These are phyloP conservation scores for Forbesichthys papilliferus DNA, from an alignment of 2,113 vertebrate genomes.

Conservation along the genomic window DNA sequence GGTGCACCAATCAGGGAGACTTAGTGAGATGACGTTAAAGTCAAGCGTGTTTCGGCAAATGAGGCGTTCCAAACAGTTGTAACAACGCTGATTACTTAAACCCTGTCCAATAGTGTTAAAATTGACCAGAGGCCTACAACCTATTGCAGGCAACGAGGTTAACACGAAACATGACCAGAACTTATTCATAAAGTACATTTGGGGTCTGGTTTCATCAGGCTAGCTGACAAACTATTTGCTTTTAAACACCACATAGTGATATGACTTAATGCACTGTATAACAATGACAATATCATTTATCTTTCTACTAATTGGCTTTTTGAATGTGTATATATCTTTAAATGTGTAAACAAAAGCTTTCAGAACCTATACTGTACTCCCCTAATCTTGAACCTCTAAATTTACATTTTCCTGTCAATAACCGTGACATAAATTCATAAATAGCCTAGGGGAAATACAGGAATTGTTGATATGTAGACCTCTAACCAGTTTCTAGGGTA, in stretches of 20 bases:
- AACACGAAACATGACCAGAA: no score
- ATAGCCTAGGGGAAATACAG: constrained; percentile 9
- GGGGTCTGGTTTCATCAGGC: no score
- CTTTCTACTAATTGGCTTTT: constrained; percentile 2
- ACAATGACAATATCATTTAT: constrained; percentile 1
- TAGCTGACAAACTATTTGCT: constrained; percentile 27
- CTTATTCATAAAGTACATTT: no score
- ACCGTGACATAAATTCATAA: constrained; percentile 35
- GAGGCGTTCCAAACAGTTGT: no score
- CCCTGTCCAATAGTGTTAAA: no score
- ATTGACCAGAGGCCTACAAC: no score
- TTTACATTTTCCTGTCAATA: constrained; percentile 28
- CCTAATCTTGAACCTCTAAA: constrained; percentile 28
- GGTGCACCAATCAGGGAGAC: no score
- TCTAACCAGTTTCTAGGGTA: constrained; percentile 39
- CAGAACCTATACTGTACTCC: background rate
- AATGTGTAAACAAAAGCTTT: background rate
- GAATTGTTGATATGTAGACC: constrained; percentile 28
- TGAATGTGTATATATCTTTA: no score
- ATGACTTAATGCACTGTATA: constrained; percentile 28
- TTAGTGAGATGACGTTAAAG: no score
- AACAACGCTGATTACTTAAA: no score
- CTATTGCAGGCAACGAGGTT: no score
- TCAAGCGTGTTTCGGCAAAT: no score
- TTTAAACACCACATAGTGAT: constrained; percentile 42